Base-by-base conservation (phyloP, 2,888 invertebrate genomes). In the Plutella xylostella region DNA sequence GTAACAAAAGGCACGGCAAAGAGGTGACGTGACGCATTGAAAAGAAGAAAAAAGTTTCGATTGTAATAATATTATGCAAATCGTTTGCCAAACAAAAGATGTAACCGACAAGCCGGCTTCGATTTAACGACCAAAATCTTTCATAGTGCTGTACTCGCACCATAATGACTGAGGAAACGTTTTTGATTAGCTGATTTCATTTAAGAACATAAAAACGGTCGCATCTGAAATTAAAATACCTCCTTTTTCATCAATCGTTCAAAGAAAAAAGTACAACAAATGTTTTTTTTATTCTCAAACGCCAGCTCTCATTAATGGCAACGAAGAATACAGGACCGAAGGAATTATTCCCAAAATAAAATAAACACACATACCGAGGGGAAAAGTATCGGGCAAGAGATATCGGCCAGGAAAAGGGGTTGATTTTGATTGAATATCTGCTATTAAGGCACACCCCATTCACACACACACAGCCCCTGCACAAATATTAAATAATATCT, bases 401-500 rank as follows among this genome's bases (percentile, higher is more conserved):
- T 79, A 79, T 78, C 78, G 79, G 78, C 63, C 72, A 68, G 69
- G 69, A 65, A 59, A 75, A 78, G 68, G 82, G 83, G 80, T 79
- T 77, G 78, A 74, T 73, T 79, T 82, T 82, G 83, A 83, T 83
- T 82, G 83, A 83, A 83, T 83, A 83, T 83, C 82, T 82, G 83
- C 76, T 80, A 82, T 83, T 71, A 80, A 73, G 76, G 71, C 70
- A 77, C 79, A 68, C 69, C 69, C 68, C 63, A 51, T 55, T 58
- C 68, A 55, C 76, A 72, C 78, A 77, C 72, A 55, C 57, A 71
- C 55, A 55, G 25, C 18, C 44, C 43, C 41, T 44, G 47, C 41
- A 44, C 68, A 71, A 63, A 69, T 68, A 74, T 74, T 72, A 76
- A 78, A 79, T 80, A 82, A 77, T 78, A 76, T 75, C 79, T 73